Conservation (phyloP, 2,797 vertebrate species). For the Girardinus metallicus region DNA sequence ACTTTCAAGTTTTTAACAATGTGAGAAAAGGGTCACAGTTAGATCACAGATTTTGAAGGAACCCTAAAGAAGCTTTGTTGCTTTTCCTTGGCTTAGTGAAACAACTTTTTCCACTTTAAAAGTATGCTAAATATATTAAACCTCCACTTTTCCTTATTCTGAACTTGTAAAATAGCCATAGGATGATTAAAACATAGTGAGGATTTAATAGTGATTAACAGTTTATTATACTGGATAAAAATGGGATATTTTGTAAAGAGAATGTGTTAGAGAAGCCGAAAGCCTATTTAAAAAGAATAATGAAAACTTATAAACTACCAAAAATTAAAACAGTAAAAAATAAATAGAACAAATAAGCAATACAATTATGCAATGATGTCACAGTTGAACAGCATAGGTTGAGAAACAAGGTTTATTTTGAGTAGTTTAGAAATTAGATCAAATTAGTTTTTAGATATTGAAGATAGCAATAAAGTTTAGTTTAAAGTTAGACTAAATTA, state of each 20-base stretch:
- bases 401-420: no score
- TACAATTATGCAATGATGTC: no score
- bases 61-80: neutral
- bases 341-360: no score
- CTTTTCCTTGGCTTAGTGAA: neutral
- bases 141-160: neutral
- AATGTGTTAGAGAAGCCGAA: neutral
- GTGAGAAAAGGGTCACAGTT: neutral
- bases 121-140: neutral
- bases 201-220: neutral
- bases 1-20: slow-evolving; percentile 17
- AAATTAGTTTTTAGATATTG: no score
- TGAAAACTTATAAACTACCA: neutral
- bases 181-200: neutral
- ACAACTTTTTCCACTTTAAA: neutral
- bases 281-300: neutral
- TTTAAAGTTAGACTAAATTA: no score
- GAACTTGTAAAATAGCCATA: neutral
- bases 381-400: no score
- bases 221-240: neutral
- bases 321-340: neutral
- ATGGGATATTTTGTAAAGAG: neutral
- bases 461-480: no score
- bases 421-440: no score
- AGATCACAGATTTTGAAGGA: slow-evolving; percentile 11